These are phyloP conservation scores for Aegypius monachus DNA, from an alignment of 2,113 vertebrate species.

Conservation along the genomic window DNA sequence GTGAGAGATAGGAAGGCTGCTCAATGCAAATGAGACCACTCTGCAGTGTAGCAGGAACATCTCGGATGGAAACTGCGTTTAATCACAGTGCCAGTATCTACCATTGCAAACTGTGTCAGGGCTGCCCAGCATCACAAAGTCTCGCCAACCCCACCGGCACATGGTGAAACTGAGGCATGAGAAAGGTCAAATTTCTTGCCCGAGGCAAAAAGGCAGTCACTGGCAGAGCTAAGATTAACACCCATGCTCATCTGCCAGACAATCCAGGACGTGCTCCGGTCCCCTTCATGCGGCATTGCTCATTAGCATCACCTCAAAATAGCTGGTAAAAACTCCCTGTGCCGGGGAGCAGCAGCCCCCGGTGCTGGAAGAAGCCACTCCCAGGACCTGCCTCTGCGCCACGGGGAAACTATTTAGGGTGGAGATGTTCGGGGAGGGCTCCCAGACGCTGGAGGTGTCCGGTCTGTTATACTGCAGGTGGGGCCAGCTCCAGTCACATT, in stretches of 20 bases:
- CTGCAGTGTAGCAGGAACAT: background rate
- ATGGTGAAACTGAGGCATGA: background rate
- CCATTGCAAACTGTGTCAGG: background rate
- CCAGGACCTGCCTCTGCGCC: constrained; percentile 47
- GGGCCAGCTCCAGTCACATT: constrained; percentile 11
- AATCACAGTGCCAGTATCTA: background rate
- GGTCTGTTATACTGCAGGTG: background rate
- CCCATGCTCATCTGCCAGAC: background rate
- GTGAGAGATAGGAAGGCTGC: background rate
- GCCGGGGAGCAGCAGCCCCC: background rate
- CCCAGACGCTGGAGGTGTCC: constrained; percentile 53
- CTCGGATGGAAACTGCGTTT: background rate
- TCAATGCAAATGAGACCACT: background rate
- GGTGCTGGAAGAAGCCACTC: constrained; percentile 34
- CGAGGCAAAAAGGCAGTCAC: background rate
- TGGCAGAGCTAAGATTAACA: background rate
- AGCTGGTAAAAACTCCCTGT: background rate
- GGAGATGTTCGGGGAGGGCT: constrained; percentile 42
- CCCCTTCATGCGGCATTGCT: background rate
- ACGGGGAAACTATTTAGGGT: constrained; percentile 61
- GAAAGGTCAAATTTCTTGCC: background rate
- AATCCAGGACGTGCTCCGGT: background rate
- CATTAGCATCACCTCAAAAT: background rate
- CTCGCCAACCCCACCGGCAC: background rate
- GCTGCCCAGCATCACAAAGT: background rate